Percentiles rank a stretch among this genome's conserved stretches.
Conservation (phyloP, 2,888 invertebrate genomes). For the Psylliodes chrysocephalus region DNA sequence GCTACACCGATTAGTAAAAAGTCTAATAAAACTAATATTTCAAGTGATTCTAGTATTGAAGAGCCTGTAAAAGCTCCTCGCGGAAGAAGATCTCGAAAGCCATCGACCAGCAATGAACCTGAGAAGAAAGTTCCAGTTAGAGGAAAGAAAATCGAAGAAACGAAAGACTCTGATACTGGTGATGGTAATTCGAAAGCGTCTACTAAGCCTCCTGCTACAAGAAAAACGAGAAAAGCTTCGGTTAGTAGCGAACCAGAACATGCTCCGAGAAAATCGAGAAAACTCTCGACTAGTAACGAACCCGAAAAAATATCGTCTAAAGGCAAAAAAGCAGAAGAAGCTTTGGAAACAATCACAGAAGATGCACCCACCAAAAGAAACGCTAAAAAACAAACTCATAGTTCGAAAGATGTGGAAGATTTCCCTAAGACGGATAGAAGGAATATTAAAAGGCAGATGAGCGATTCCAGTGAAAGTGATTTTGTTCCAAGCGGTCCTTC, state of each 20-base stretch:
- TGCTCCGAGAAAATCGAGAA: background rate
- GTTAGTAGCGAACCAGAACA: background rate
- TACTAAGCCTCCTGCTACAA: background rate
- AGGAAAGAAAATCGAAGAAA: too few relatives aligned
- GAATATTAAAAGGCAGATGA: background rate
- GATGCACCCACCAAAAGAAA: background rate
- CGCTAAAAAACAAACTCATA: background rate
- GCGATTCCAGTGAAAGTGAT: constrained; percentile 2
- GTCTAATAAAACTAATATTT: too few relatives aligned
- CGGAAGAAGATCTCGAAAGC: constrained; percentile 2
- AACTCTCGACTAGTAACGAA: background rate
- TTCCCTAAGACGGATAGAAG: too few relatives aligned
- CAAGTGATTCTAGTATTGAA: too few relatives aligned
- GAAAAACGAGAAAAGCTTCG: constrained; percentile 2
- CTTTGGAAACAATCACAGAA: background rate
- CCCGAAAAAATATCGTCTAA: background rate
- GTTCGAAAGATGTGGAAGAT: background rate
- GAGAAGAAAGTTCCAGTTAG: too few relatives aligned
- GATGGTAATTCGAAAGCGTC: background rate
- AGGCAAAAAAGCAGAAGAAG: background rate
- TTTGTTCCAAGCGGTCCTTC: background rate
- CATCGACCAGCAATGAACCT: background rate
- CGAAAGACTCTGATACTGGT: background rate
- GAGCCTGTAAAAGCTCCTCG: background rate
- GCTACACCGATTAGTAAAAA: too few relatives aligned